phyloP scores from a whole-genome alignment of 2,888 invertebrate genomes.

The Tipula confusa region DNA sequence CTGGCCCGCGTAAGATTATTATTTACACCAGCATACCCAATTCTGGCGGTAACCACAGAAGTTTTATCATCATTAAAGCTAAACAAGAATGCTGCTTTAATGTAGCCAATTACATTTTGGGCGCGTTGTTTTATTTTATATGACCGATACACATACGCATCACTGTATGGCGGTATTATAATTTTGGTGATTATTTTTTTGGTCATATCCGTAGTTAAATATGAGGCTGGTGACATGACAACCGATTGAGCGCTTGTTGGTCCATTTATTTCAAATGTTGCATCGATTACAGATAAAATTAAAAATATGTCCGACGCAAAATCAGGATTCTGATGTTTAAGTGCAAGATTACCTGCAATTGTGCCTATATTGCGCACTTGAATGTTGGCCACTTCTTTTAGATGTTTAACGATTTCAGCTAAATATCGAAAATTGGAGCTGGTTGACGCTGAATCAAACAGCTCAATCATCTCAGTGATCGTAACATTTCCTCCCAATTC shows the following conservation, averaged over 20 bases:
- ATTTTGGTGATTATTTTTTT: conserved; percentile 46
- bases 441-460: conserved; percentile 42
- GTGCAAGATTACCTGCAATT: conserved; percentile 61
- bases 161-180: conserved; percentile 41
- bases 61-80: conserved; percentile 51
- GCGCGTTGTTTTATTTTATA: conserved; percentile 67
- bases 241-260: conserved; percentile 36
- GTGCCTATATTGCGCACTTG: conserved; percentile 47
- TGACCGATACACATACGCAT: conserved; percentile 47
- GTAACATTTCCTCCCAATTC: conserved; percentile 53
- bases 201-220: conserved; percentile 50
- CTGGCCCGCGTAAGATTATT: conserved; percentile 38
- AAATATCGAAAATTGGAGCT: conserved; percentile 52
- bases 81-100: conserved; percentile 68
- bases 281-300: conserved; percentile 49
- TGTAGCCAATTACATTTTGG: conserved; percentile 69
- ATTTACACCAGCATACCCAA: conserved; percentile 59
- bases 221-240: conserved; percentile 44
- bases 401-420: conserved; percentile 58
- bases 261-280: conserved; percentile 43
- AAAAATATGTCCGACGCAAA: conserved; percentile 61
- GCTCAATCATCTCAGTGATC: conserved; percentile 49
- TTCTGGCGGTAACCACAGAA: conserved; percentile 50
- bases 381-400: conserved; percentile 51
- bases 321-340: conserved; percentile 57